These are phyloP conservation scores for Trematomus loennbergii DNA, from an alignment of 2,113 vertebrate genomes.

Conservation along the genomic window DNA sequence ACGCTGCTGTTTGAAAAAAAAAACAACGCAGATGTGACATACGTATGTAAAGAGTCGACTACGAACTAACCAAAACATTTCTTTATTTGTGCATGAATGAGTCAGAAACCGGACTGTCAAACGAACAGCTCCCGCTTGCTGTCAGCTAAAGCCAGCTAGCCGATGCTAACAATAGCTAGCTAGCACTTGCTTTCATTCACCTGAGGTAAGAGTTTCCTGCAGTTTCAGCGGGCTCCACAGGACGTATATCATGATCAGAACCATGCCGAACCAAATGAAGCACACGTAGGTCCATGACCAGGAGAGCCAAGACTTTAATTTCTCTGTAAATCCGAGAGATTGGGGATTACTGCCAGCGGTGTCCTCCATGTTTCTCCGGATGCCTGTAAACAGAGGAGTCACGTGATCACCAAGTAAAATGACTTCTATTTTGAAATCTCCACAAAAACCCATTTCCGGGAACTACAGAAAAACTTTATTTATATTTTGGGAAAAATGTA, in stretches of 20 bases:
- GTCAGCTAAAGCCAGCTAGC: conserved; percentile 39
- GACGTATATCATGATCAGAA: conserved; percentile 89
- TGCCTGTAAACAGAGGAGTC: conserved; percentile 86
- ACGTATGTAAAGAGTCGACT: background rate
- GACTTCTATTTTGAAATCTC: conserved; percentile 57
- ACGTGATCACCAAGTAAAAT: conserved; percentile 82
- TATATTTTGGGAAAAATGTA: background rate
- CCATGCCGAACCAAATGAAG: conserved; percentile 88
- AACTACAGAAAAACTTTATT: background rate
- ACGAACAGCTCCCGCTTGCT: conserved; percentile 29
- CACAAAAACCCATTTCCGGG: conserved; percentile 23
- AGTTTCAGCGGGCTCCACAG: conserved; percentile 93
- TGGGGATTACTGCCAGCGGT: conserved; percentile 82
- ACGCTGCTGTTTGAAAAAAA: background rate
- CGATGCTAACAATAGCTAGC: conserved; percentile 77
- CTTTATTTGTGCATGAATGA: background rate
- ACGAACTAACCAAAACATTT: background rate
- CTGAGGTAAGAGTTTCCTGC: conserved; percentile 91
- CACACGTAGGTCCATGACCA: conserved; percentile 91
- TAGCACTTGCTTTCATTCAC: conserved; percentile 80
- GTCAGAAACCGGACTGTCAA: conserved; percentile 55
- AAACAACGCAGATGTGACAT: fast-evolving
- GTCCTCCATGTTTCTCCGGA: conserved; percentile 86
- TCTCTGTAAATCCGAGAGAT: conserved; percentile 82
- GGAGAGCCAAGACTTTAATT: conserved; percentile 83